Percentiles rank a stretch among this genome's conserved stretches.
phyloP scores from a whole-genome alignment of 2,888 invertebrate genomes.

The Agrochola litura region DNA sequence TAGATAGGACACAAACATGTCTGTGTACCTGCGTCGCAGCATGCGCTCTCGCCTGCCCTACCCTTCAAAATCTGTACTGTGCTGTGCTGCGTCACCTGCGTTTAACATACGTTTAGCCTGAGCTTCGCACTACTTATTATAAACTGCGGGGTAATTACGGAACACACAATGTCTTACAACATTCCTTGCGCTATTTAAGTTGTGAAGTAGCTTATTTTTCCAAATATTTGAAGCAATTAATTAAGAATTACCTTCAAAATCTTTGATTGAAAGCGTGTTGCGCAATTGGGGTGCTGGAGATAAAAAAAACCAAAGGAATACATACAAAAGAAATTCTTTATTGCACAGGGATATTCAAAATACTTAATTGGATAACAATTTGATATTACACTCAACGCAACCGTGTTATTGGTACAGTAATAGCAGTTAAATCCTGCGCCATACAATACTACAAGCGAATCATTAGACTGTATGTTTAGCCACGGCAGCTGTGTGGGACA shows the following conservation, averaged over 20 bases:
- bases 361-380: constrained; percentile 80
- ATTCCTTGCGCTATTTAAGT: too few relatives aligned
- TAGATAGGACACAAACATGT: too few relatives aligned
- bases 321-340: constrained; percentile 83
- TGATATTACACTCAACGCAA: constrained; percentile 68
- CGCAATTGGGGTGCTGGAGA: background rate
- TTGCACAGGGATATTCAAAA: constrained; percentile 87
- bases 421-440: constrained; percentile 59
- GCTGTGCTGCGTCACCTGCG: too few relatives aligned
- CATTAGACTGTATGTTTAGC: background rate
- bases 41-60: too few relatives aligned
- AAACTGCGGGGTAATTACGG: background rate
- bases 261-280: background rate
- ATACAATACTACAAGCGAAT: constrained; percentile 34
- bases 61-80: too few relatives aligned
- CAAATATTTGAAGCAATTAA: background rate
- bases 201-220: too few relatives aligned
- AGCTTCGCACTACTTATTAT: too few relatives aligned
- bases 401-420: constrained; percentile 63
- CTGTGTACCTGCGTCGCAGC: too few relatives aligned
- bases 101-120: too few relatives aligned
- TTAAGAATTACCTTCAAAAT: background rate
- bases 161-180: background rate
- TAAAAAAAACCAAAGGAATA: constrained; percentile 64
- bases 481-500: constrained; percentile 12